Base-by-base conservation (phyloP, 2,797 vertebrate genomes). In the Danio albolineatus region DNA sequence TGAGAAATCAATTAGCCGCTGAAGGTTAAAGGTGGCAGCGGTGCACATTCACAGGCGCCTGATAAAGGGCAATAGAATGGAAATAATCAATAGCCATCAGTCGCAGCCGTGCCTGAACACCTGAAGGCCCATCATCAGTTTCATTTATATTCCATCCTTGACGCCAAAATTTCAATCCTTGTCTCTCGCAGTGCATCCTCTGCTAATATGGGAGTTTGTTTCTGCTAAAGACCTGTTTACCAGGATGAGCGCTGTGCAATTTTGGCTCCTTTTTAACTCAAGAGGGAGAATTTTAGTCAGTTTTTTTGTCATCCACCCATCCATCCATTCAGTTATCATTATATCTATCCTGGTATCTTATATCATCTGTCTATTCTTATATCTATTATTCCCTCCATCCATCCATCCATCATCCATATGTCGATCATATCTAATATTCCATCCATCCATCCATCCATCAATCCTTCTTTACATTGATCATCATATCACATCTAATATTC, bases 1-100 rank as follows among this genome's bases (percentile, higher is more conserved):
- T 88, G 90, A 92, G 90, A 90, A 94, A 93, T 93, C 90, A 93
- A 93, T 93, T 93, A 91, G 88, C 85, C 80, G 65, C 39, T 67
- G 84, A 86, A 91, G 90, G 89, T 89, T 89, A 88, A 78, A 89
- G 85, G 86, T 87, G 82, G 80, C 78, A 81, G 91, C 84, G 89
- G 90, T 89, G 89, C 85, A 83, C 86, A 87, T 92, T 87, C 89
- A 83, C 67, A 66, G 21, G 69, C 80, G 5, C 41, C 60, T 53
- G 78, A 70, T 86, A 87, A 85, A 78, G 77, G 73, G 79, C 79
- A 74, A 80, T 79, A 83, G 80, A 85, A 82, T 46, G 61, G 8
- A 60, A 70, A 82, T 85, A 57, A 87, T 86, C 28, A 71, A 86
- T 85, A 85, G 19, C 57, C 80, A 74, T 83, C 69, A 41, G 60